Evolutionary conservation across 1,140 invertebrate genomes (phyloP), one percentile per base, ranked within the genome.

Genomic region (Zophobas morio): DNA sequence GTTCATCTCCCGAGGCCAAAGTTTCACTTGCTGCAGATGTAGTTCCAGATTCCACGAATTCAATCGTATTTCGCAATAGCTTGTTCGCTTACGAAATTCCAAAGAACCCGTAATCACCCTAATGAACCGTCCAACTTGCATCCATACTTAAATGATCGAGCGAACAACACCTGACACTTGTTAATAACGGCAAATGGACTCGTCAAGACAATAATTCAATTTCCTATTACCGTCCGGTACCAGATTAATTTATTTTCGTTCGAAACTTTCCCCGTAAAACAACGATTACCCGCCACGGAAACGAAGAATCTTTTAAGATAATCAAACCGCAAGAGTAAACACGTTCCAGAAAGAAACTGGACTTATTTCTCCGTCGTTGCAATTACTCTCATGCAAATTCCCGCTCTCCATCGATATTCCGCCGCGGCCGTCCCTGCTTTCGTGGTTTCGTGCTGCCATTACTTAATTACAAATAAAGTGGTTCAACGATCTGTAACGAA

Each of bases 401-500:
- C 5, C 37, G 6, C 56, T 63, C 36, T 51, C 42, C 49, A 39
- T 63, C 36, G 35, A 63, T 63, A 39, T 2, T 63, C 36, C 39
- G 35, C 1, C 33, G 57, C 35, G 6, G 4, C 49, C 20, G 20
- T 20, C 20, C 42, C 20, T 6, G 49, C n/a, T 20, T 63, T 63
- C 8, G 57, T 66, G 60, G 60, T 42, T 66, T 66, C 60, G 39
- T 66, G 60, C 37, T 42, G 6, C 37, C 60, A 66, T 66, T 66
- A 66, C 60, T 66, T 66, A 66, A 66, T 66, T 66, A 66, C 37
- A 66, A 66, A 32, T 46, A 66, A 66, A 66, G 60, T 66, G 39
- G 60, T 66, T 66, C 60, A 66, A 66, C 60, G 60, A 42, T 66
- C 60, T 66, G 60, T 42, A 66, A 66, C 60, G 37, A 66, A 66